A percentile compares a stretch with the other conserved stretches of the same genome.
phyloP scores from a whole-genome alignment of 37 sponge, comb jelly and placozoan species.

The Ephydatia muelleri region DNA sequence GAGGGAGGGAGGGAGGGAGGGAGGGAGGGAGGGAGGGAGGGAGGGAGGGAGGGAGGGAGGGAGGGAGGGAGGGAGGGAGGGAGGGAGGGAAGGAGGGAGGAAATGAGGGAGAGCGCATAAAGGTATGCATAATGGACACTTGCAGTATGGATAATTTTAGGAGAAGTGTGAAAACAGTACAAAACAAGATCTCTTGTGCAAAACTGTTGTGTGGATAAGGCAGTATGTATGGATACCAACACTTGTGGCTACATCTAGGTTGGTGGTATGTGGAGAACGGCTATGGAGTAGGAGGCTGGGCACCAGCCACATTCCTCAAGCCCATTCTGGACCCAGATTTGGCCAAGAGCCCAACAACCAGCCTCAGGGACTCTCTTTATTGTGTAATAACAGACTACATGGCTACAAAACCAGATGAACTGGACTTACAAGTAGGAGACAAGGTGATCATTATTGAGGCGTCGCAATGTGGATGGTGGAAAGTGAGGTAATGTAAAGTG shows the following conservation, averaged over 20 bases:
- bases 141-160: too few relatives aligned
- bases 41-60: too few relatives aligned
- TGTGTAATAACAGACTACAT: not conserved
- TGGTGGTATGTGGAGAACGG: conserved; percentile 68
- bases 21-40: too few relatives aligned
- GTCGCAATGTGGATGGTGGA: conserved; percentile 60
- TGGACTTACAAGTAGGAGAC: conserved; percentile 30
- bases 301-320: conserved; percentile 41
- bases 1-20: too few relatives aligned
- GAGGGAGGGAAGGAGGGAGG: too few relatives aligned
- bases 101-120: too few relatives aligned
- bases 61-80: too few relatives aligned
- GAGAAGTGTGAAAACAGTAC: too few relatives aligned
- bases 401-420: conserved; percentile 35
- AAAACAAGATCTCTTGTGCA: too few relatives aligned
- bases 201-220: too few relatives aligned
- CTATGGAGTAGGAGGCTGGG: conserved; percentile 45
- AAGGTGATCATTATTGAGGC: conserved; percentile 29
- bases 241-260: not conserved
- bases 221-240: too few relatives aligned
- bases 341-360: not conserved
- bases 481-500: conserved; percentile 15
- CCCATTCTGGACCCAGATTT: conserved; percentile 5
- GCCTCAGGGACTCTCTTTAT: not conserved
- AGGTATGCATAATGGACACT: too few relatives aligned